Percentiles rank a stretch among this genome's conserved stretches.
Conservation (phyloP, 2,888 invertebrate species). For the Vanessa cardui region DNA sequence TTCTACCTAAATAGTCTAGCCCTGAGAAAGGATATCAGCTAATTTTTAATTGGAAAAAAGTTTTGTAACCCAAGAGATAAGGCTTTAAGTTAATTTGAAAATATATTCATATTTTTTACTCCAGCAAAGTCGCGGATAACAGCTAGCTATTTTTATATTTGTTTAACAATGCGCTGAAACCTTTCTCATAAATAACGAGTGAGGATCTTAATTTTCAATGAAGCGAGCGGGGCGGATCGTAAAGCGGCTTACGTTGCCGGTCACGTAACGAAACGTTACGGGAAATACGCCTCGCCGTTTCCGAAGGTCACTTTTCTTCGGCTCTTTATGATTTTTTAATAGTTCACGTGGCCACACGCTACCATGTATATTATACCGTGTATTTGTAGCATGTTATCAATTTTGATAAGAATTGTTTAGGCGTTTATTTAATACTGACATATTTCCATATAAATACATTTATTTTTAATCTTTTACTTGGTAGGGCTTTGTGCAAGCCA, state of each 20-base stretch:
- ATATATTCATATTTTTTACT: too few species aligned
- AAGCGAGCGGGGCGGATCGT: conserved; percentile 30
- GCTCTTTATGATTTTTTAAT: conserved; percentile 25
- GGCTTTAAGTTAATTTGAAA: too few species aligned
- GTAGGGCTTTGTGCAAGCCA: too few species aligned
- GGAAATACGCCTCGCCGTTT: conserved; percentile 49
- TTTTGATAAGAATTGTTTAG: neutral
- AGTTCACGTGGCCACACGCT: conserved; percentile 6
- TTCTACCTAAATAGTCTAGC: too few species aligned
- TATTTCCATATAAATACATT: too few species aligned
- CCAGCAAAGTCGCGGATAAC: too few species aligned
- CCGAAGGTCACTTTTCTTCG: conserved; percentile 48
- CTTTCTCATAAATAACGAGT: conserved; percentile 3
- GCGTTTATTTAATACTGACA: too few species aligned
- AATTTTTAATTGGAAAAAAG: too few species aligned
- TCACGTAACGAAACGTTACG: conserved; percentile 56
- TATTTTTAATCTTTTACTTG: too few species aligned
- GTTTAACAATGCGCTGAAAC: neutral
- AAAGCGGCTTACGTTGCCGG: conserved; percentile 51
- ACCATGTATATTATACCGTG: neutral
- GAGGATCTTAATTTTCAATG: conserved; percentile 31
- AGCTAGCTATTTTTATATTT: too few species aligned
- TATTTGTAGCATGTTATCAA: neutral
- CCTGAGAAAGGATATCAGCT: too few species aligned
- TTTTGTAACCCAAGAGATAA: too few species aligned